Evolutionary conservation across 2,113 vertebrate genomes (phyloP), one percentile per base, ranked within the genome.

Genomic region (Jacana jacana): DNA sequence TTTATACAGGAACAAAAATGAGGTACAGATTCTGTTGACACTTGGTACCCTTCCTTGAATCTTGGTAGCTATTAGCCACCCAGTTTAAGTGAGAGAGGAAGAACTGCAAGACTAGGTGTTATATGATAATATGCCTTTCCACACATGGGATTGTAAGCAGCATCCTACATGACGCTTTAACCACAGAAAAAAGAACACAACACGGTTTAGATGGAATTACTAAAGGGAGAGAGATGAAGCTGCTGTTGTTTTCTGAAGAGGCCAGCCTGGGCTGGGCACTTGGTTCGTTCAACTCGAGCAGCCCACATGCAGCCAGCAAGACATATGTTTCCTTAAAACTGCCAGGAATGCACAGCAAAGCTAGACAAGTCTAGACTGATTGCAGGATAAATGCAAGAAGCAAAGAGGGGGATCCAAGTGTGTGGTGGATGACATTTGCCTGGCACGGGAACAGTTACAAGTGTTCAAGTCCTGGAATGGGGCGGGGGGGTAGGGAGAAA

Each of bases 281-380:
- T n/a, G 51, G 71, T 27, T 69, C 1, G 0, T 60, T 88, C 77
- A 54, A 22, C 27, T 55, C 1, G 0, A 84, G 89, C 78, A 68
- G 42, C 64, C 17, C 35, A 46, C 58, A 24, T 72, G 72, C 75
- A 71, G 82, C 69, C 92, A 88, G 75, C 51, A 77, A 84, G 75
- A 79, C 63, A 39, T 80, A 37, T 20, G 82, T 63, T 92, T 81
- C 81, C 78, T 81, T 77, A 58, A 76, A 63, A 60, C 4, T 81
- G 73, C 42, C 68, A 84, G 58, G 92, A 95, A 94, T 90, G 86
- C 89, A 85, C 58, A 72, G 79, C 82, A 84, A 58, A 42, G 31
- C 75, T 66, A 81, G 89, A 94, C 82, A 84, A 92, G 82, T 88
- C 86, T 90, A 88, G 89, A 92, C 95, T 69, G 69, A 90, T 88